Evolutionary conservation across 2,888 invertebrate species (phyloP).

Genomic region (Chromoteleia sp.): DNA sequence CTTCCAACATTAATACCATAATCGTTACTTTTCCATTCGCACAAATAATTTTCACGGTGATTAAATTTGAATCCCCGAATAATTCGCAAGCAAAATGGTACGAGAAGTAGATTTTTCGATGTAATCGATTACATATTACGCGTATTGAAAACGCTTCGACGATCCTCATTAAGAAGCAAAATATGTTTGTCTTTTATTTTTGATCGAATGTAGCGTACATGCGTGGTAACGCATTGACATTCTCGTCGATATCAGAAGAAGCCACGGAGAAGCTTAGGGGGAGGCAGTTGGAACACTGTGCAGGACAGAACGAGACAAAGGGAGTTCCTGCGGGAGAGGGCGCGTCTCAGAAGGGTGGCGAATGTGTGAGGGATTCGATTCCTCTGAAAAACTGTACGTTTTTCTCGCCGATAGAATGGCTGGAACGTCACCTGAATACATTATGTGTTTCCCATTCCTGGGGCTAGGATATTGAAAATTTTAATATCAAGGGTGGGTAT

Average conservation of each 20-base stretch:
- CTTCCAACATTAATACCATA: background rate
- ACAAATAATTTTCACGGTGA: slow-evolving; percentile 1
- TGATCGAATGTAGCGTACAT: slow-evolving; percentile 47
- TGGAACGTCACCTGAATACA: slow-evolving; percentile 85
- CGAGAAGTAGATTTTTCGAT: background rate
- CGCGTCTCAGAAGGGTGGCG: slow-evolving; percentile 71
- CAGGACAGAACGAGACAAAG: slow-evolving; percentile 78
- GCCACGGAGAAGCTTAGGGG: slow-evolving; percentile 36
- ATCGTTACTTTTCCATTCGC: background rate
- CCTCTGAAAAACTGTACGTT: slow-evolving; percentile 84
- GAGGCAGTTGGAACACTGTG: slow-evolving; percentile 58
- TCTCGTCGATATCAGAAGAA: slow-evolving; percentile 67
- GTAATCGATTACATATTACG: background rate
- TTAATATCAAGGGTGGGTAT: slow-evolving; percentile 83
- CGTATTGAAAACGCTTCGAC: background rate
- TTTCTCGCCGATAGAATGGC: slow-evolving; percentile 85
- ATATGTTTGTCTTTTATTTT: slow-evolving; percentile 28
- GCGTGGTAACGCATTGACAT: slow-evolving; percentile 64
- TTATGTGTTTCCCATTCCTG: slow-evolving; percentile 85
- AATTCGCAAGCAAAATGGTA: background rate
- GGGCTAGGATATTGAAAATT: slow-evolving; percentile 85
- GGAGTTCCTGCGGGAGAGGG: slow-evolving; percentile 73
- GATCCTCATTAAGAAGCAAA: background rate
- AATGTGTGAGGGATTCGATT: slow-evolving; percentile 82
- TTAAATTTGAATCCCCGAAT: slow-evolving; percentile 7